phyloP scores from a whole-genome alignment of 2,888 invertebrate species.

The Epistrophe grossulariae region DNA sequence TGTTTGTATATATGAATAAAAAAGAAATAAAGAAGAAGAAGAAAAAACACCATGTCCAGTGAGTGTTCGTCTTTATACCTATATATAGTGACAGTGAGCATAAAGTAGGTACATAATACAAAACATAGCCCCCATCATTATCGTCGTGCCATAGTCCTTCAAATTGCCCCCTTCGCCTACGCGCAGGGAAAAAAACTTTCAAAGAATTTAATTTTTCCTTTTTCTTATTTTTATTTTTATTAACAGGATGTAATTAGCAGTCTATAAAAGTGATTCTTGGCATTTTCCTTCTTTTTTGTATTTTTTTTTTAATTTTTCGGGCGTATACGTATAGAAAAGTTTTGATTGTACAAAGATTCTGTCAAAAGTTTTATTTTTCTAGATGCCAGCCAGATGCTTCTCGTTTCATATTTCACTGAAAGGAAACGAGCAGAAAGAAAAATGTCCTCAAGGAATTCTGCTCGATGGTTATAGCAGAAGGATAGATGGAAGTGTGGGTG shows the following conservation, averaged over 20 bases:
- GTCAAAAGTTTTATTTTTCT: slow-evolving; percentile 75
- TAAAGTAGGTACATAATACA: neutral
- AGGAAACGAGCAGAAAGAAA: slow-evolving; percentile 52
- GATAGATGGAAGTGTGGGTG: neutral
- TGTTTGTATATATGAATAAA: neutral
- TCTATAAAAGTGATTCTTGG: slow-evolving; percentile 73
- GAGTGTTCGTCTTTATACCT: neutral
- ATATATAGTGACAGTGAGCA: too few relatives aligned
- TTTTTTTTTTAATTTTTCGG: slow-evolving; percentile 55
- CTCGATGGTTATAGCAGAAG: slow-evolving; percentile 32
- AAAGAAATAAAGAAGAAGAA: neutral
- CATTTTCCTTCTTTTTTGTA: slow-evolving; percentile 49
- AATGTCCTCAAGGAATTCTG: slow-evolving; percentile 72
- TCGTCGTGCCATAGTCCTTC: slow-evolving; percentile 45
- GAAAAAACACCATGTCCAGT: slow-evolving; percentile 34
- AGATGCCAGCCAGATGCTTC: slow-evolving; percentile 73
- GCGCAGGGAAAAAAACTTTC: slow-evolving; percentile 31
- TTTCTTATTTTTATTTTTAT: slow-evolving; percentile 44
- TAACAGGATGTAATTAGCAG: slow-evolving; percentile 76
- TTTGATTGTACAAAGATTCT: slow-evolving; percentile 75
- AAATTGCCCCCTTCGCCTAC: slow-evolving; percentile 20
- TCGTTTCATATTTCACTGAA: slow-evolving; percentile 73
- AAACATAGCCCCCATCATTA: slow-evolving; percentile 15
- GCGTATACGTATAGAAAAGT: slow-evolving; percentile 57
- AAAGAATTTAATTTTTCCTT: slow-evolving; percentile 58